Evolutionary conservation across 2,113 vertebrate species (phyloP).

Genomic region (Alces alces): DNA sequence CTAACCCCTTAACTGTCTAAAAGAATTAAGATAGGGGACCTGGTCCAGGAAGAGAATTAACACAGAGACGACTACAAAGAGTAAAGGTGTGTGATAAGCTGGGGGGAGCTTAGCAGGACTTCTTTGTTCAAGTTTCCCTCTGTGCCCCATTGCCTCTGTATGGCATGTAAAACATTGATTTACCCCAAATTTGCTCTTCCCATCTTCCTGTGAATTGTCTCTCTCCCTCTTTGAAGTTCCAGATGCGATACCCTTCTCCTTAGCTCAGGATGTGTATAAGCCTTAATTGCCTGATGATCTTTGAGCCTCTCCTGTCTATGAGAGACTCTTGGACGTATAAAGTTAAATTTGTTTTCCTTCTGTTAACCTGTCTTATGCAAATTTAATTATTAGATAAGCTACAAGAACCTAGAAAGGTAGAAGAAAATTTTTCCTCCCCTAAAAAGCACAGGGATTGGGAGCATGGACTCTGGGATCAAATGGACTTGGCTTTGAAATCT

Average conservation of each 20-base stretch:
- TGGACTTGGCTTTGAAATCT: neutral
- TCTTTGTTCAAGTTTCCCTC: neutral
- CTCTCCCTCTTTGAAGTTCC: neutral
- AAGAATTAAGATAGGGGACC: neutral
- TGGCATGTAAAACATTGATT: neutral
- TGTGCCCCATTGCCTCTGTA: neutral
- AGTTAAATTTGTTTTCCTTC: neutral
- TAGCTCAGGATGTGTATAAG: neutral
- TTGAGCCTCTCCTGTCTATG: neutral
- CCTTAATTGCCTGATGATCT: neutral
- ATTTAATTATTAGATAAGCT: neutral
- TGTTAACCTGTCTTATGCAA: neutral
- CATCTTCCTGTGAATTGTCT: neutral
- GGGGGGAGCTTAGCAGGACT: neutral
- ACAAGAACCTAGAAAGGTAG: neutral
- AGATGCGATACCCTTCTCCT: neutral
- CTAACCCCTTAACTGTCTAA: neutral
- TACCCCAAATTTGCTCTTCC: neutral
- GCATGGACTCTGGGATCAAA: neutral
- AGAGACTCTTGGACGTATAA: neutral
- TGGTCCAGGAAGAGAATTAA: neutral
- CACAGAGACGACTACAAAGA: neutral
- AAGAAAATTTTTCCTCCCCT: neutral
- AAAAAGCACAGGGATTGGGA: neutral
- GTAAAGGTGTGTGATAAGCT: neutral